Base-by-base conservation (phyloP, 1,140 invertebrate species). In the Drosophila neocordata region DNA sequence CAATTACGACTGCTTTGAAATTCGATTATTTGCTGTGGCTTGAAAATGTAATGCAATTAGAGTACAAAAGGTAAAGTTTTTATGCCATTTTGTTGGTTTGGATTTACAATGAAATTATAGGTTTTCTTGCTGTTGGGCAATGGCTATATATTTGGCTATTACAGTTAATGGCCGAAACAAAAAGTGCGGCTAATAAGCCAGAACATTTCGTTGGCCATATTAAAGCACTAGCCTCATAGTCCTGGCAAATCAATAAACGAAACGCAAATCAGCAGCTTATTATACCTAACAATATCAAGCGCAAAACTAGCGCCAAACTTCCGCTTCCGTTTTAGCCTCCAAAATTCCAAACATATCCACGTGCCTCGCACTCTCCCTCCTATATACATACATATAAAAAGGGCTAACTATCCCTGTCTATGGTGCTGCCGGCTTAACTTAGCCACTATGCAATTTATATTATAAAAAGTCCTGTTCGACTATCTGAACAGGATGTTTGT, bases 261-360 rank as follows among this genome's bases (percentile, higher is more conserved):
- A 77, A 48, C 15, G 41, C 41, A 87, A 88, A 88, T 87, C 82
- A 63, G 79, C 75, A 76, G 82, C 82, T 87, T 82, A 82, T 66
- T 63, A 69, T 68, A 65, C 70, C 65, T 70, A 82, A 76, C 71
- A 70, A 75, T 82, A 82, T 87, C 83, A 88, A 88, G 82, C 83
- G 79, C 85, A 89, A 89, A 31, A 89, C 83, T 87, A 90, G 82
- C 88, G 11, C 79, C 90, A 67, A 61, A 87, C 77, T 80, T 90
- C 87, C 87, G 87, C 8, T 90, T 89, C 89, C 85, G 85, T 73
- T 73, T 55, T 60, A 63, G 15, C 41, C 41, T 48, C 41, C 41
- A 20, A 48, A 48, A 48, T 20, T 59, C 71, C 78, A 65, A 71
- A 65, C 65, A 75, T 55, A 72, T 31, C 27, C 27, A 1, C 34